A percentile compares a stretch with the other conserved stretches of the same genome.
Evolutionary conservation across 2,888 invertebrate species (phyloP).

Genomic region (Clepsis dumicolana): DNA sequence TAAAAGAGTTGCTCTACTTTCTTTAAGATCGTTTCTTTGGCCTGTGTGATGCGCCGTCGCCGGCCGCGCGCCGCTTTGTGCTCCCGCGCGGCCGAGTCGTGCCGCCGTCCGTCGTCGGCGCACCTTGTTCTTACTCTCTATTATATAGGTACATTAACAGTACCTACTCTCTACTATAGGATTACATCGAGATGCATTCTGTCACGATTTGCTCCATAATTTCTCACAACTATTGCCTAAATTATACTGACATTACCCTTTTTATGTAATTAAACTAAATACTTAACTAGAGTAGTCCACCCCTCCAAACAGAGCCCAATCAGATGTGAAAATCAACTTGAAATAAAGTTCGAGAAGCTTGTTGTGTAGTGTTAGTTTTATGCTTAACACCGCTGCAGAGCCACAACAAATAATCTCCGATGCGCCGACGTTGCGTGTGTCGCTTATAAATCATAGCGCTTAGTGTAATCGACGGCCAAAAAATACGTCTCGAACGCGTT

Average conservation of each 20-base stretch:
- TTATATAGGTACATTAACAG: conserved; percentile 25
- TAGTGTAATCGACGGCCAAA: too few relatives aligned
- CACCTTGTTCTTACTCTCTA: conserved; percentile 31
- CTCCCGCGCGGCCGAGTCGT: conserved; percentile 35
- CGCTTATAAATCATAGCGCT: conserved; percentile 11
- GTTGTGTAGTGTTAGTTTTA: not conserved
- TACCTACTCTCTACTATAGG: conserved; percentile 14
- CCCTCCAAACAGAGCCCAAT: not conserved
- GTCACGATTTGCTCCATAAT: conserved; percentile 16
- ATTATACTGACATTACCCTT: not conserved
- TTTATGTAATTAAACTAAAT: not conserved
- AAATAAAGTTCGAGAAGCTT: not conserved
- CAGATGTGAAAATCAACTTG: not conserved
- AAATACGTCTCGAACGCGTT: too few relatives aligned
- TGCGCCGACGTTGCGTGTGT: not conserved
- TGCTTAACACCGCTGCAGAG: not conserved
- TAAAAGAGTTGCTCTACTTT: conserved; percentile 86
- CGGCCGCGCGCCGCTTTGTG: conserved; percentile 55
- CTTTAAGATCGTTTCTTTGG: conserved; percentile 85
- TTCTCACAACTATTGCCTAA: not conserved
- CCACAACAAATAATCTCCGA: not conserved
- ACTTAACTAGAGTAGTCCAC: too few relatives aligned
- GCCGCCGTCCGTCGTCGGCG: conserved; percentile 41
- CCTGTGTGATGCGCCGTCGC: conserved; percentile 66
- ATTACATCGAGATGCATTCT: conserved; percentile 20